A percentile compares a stretch with the other conserved stretches of the same genome.
Conservation (phyloP, 2,888 invertebrate species). For the Plutella xylostella region DNA sequence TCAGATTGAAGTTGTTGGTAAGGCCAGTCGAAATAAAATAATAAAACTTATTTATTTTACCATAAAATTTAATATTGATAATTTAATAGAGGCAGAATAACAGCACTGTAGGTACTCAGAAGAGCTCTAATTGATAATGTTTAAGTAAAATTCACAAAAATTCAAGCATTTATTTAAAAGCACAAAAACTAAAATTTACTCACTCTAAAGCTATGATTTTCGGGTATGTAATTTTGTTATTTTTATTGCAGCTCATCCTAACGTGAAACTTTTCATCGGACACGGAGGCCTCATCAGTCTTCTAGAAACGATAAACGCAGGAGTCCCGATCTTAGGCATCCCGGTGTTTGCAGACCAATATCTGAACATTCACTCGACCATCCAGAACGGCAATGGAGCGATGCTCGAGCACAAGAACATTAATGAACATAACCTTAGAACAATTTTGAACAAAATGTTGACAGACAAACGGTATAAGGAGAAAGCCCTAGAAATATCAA, state of each 20-base stretch:
- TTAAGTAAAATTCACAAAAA: too few relatives aligned
- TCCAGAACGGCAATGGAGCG: constrained; percentile 49
- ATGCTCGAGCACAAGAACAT: constrained; percentile 52
- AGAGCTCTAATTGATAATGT: too few relatives aligned
- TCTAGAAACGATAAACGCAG: constrained; percentile 71
- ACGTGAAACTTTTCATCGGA: constrained; percentile 71
- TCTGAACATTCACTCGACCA: constrained; percentile 51
- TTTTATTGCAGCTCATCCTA: constrained; percentile 59
- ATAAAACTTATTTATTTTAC: too few relatives aligned
- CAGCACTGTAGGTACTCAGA: too few relatives aligned
- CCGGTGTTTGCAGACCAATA: constrained; percentile 65
- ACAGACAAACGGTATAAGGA: constrained; percentile 35
- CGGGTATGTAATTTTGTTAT: too few relatives aligned
- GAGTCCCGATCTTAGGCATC: constrained; percentile 66
- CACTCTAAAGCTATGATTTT: too few relatives aligned
- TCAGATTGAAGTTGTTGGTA: constrained; percentile 56
- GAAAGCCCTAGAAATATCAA: constrained; percentile 46
- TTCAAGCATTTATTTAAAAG: too few relatives aligned
- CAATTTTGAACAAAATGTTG: constrained; percentile 43
- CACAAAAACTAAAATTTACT: too few relatives aligned
- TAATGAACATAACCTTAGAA: constrained; percentile 40
- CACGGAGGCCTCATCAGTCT: constrained; percentile 76
- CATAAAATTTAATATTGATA: too few relatives aligned
- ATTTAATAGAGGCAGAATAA: too few relatives aligned
- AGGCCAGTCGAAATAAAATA: too few relatives aligned